These are phyloP conservation scores for Zaprionus tsacasi DNA, from an alignment of 1,140 invertebrate species.

Conservation along the genomic window DNA sequence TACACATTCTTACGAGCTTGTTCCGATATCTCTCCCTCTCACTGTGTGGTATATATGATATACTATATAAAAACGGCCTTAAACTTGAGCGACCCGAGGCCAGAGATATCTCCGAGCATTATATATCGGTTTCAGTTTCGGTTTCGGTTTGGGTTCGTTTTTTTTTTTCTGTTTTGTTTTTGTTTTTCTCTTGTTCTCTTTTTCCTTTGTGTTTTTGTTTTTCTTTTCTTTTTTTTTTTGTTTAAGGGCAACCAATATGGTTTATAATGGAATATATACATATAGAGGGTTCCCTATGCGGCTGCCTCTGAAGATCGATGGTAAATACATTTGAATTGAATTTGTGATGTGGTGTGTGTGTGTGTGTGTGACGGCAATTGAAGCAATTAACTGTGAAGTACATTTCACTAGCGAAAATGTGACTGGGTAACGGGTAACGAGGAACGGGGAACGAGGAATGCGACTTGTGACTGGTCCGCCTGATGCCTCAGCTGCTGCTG, in stretches of 20 bases:
- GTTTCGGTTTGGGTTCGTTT: background rate
- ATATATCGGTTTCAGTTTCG: conserved; percentile 8
- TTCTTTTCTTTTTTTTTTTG: conserved; percentile 36
- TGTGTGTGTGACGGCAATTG: conserved; percentile 60
- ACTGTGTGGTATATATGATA: background rate
- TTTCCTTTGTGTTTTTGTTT: background rate
- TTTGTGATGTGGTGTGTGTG: conserved; percentile 39
- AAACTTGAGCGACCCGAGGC: conserved; percentile 32
- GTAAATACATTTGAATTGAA: conserved; percentile 69
- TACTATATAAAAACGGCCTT: conserved; percentile 31
- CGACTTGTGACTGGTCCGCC: conserved; percentile 5
- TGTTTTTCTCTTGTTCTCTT: background rate
- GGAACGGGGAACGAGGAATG: background rate
- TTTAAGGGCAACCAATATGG: background rate
- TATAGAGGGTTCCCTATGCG: too few species aligned
- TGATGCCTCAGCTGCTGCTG: background rate
- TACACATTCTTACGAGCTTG: conserved; percentile 48
- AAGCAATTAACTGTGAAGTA: conserved; percentile 79
- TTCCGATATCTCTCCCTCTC: background rate
- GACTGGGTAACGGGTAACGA: background rate
- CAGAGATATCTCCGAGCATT: conserved; percentile 16
- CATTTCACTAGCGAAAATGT: conserved; percentile 60
- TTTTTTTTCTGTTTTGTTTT: conserved; percentile 4
- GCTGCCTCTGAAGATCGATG: conserved; percentile 55
- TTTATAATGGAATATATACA: too few species aligned